Conservation (phyloP, 2,113 vertebrate genomes). For the Bubalus kerabau region DNA sequence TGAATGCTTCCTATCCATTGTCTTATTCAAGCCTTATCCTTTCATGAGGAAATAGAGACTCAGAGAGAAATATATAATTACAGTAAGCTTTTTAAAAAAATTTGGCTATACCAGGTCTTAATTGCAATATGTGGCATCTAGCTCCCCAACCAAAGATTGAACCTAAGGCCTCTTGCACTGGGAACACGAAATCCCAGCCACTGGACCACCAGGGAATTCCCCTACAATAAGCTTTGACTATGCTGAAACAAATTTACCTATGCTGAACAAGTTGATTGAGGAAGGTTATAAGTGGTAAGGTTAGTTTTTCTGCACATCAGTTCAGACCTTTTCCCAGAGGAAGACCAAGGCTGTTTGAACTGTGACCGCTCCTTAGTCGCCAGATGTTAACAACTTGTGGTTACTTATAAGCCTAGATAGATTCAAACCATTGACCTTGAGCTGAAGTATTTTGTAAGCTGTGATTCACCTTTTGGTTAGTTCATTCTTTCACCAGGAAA, state of each 20-base stretch:
- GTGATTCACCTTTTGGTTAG: conserved; percentile 17
- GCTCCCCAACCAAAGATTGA: background rate
- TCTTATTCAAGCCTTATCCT: background rate
- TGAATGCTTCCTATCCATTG: background rate
- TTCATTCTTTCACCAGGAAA: conserved; percentile 46
- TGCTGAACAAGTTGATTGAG: background rate
- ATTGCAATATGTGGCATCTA: background rate
- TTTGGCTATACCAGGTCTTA: background rate
- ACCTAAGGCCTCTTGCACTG: background rate
- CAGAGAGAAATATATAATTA: background rate
- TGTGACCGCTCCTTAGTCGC: background rate
- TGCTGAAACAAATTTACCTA: background rate
- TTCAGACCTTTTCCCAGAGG: conserved; percentile 24
- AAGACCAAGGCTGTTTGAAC: background rate
- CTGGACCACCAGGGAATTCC: background rate
- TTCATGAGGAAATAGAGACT: background rate
- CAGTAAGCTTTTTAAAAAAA: background rate
- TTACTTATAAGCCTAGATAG: background rate
- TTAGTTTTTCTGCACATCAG: background rate
- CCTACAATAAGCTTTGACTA: background rate
- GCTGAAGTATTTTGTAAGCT: conserved; percentile 10
- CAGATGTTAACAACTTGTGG: background rate
- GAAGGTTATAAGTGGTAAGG: background rate
- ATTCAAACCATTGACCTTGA: background rate
- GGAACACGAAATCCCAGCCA: background rate